phyloP scores from a whole-genome alignment of 2,888 invertebrate species.

The Rhagium mordax region DNA sequence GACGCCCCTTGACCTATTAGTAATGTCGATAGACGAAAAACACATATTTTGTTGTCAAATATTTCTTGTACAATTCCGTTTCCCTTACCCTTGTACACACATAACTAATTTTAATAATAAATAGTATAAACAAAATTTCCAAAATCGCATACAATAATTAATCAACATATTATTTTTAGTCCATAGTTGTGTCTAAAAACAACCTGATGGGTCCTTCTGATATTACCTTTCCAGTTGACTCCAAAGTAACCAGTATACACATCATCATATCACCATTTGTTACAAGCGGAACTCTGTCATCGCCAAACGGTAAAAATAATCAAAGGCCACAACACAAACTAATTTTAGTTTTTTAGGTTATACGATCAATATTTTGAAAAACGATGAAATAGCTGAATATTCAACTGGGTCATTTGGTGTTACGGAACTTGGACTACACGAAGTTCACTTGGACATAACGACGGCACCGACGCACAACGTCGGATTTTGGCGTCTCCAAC shows the following conservation, averaged over 20 bases:
- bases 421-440: constrained; percentile 54
- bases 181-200: constrained; percentile 48
- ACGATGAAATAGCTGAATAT: constrained; percentile 70
- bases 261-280: constrained; percentile 55
- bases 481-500: constrained; percentile 62
- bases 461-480: constrained; percentile 51
- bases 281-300: constrained; percentile 48
- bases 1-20: neutral
- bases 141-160: neutral
- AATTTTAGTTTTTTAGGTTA: constrained; percentile 65
- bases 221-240: constrained; percentile 70
- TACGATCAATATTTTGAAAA: constrained; percentile 72
- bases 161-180: constrained; percentile 47
- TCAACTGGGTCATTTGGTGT: constrained; percentile 64
- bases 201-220: constrained; percentile 53
- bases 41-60: too few relatives aligned
- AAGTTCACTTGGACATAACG: constrained; percentile 60
- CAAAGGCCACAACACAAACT: constrained; percentile 7
- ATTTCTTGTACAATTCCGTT: too few relatives aligned
- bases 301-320: constrained; percentile 58
- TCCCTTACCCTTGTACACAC: too few relatives aligned
- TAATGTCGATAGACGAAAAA: neutral
- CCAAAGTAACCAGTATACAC: constrained; percentile 59
- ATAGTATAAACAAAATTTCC: neutral
- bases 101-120: too few relatives aligned